Conservation (phyloP, 1,140 invertebrate genomes). For the Zaprionus davidi region DNA sequence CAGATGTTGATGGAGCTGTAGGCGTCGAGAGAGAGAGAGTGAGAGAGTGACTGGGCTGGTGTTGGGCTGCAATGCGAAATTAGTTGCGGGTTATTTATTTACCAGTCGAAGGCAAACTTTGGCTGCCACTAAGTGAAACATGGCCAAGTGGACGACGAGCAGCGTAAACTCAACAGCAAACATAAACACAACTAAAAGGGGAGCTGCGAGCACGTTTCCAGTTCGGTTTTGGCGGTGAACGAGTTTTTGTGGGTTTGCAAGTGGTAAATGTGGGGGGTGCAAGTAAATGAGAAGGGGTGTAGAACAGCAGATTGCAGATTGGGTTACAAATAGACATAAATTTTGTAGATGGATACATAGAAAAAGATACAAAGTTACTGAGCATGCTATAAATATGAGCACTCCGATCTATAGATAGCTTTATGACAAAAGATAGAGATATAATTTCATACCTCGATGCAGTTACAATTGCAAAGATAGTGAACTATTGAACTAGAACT, state of each 20-base stretch:
- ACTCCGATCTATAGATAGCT: background rate
- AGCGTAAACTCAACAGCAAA: conserved; percentile 23
- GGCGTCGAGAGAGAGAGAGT: background rate
- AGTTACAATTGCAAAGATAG: background rate
- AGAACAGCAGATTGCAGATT: background rate
- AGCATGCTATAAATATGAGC: too few species aligned
- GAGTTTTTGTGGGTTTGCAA: conserved; percentile 8
- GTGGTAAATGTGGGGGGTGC: background rate
- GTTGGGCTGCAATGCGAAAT: background rate
- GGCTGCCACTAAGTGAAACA: conserved; percentile 47
- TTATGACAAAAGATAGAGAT: background rate
- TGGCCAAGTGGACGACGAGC: conserved; percentile 27
- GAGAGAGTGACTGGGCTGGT: background rate
- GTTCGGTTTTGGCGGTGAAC: conserved; percentile 25
- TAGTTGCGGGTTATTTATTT: conserved; percentile 36
- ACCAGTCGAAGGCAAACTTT: conserved; percentile 23
- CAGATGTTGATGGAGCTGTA: background rate
- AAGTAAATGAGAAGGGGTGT: background rate
- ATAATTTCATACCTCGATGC: background rate
- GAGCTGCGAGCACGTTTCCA: conserved; percentile 3
- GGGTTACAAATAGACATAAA: background rate
- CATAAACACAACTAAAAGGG: conserved; percentile 29
- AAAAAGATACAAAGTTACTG: background rate
- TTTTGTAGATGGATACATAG: background rate
- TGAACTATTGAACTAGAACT: too few species aligned